These are phyloP conservation scores for Atrichornis clamosus DNA, from an alignment of 2,113 vertebrate species.

Conservation along the genomic window DNA sequence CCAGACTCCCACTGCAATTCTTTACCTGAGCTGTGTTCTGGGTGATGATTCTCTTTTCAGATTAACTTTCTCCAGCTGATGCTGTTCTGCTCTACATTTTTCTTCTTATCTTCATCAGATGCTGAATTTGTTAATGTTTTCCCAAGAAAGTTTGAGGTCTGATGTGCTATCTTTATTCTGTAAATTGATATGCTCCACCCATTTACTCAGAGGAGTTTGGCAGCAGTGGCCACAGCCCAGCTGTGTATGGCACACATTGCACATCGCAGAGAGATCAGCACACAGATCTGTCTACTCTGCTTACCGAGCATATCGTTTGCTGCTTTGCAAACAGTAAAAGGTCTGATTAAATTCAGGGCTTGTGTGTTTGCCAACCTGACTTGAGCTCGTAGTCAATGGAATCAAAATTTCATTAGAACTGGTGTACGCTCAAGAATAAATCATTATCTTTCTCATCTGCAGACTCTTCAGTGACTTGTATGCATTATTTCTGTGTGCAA, in stretches of 20 bases:
- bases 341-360: constrained; percentile 28
- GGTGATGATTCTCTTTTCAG: neutral
- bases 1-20: neutral
- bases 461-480: neutral
- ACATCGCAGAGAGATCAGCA: neutral
- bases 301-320: neutral
- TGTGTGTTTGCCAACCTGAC: constrained; percentile 28
- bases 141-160: neutral
- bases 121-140: neutral
- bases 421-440: neutral
- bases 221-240: neutral
- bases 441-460: neutral
- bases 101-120: neutral
- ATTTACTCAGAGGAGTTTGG: neutral
- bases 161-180: neutral
- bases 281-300: neutral
- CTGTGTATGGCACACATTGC: neutral
- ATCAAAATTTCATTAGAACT: constrained; percentile 33
- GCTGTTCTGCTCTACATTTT: neutral
- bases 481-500: neutral
- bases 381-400: neutral
- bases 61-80: neutral
- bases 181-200: neutral
- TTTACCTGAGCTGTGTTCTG: neutral
- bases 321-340: constrained; percentile 35